These are phyloP conservation scores for Hecatera dysodea DNA, from an alignment of 2,888 invertebrate species.

Conservation along the genomic window DNA sequence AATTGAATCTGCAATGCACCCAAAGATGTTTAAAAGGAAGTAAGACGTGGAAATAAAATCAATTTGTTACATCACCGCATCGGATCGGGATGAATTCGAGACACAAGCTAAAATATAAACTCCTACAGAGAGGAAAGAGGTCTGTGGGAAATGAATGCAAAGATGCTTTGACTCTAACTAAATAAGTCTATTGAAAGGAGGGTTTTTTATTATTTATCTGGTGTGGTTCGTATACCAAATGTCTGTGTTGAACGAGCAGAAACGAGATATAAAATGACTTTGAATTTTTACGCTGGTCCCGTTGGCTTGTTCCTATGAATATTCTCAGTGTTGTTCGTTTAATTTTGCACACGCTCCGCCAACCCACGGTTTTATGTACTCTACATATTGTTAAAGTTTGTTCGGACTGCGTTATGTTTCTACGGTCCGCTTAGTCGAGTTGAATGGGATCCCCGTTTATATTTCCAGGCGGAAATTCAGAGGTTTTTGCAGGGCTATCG, in stretches of 20 bases:
- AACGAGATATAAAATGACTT: conserved; percentile 56
- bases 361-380: conserved; percentile 62
- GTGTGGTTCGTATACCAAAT: conserved; percentile 33
- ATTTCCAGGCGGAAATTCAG: conserved; percentile 32
- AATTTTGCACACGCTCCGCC: conserved; percentile 69
- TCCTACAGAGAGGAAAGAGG: conserved; percentile 33
- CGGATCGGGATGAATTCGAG: conserved; percentile 16
- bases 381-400: conserved; percentile 68
- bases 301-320: conserved; percentile 63
- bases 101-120: conserved; percentile 43
- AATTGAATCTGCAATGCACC: conserved; percentile 55
- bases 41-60: conserved; percentile 54
- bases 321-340: conserved; percentile 65
- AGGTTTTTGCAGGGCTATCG: background rate
- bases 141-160: conserved; percentile 20
- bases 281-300: conserved; percentile 63
- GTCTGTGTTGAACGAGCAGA: conserved; percentile 38
- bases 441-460: conserved; percentile 40
- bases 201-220: conserved; percentile 33
- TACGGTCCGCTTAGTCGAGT: conserved; percentile 34
- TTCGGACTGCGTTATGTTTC: conserved; percentile 45
- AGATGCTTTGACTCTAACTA: conserved; percentile 19
- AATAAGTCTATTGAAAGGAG: conserved; percentile 18
- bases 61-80: conserved; percentile 54
- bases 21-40: conserved; percentile 36